Evolutionary conservation across 2,888 invertebrate genomes (phyloP).

Genomic region (Pyralis farinalis): DNA sequence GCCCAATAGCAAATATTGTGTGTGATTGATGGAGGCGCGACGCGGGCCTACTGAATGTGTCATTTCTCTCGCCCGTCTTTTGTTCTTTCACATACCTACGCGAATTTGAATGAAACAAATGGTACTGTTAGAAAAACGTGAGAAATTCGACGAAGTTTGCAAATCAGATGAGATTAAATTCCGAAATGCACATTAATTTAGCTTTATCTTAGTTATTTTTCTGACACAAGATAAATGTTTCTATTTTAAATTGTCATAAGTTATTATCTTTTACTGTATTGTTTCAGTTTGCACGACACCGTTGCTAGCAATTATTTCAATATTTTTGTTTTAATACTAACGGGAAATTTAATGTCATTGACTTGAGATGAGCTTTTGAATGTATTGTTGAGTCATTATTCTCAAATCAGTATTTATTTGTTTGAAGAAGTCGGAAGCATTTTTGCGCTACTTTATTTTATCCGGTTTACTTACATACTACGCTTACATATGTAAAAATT

Average conservation of each 20-base stretch:
- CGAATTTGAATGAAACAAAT: conserved; percentile 14
- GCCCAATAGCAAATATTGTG: conserved; percentile 74
- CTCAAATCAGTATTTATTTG: too few relatives aligned
- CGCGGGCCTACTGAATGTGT: conserved; percentile 41
- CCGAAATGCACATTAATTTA: not conserved
- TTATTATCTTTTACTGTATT: not conserved
- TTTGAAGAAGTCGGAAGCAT: too few relatives aligned
- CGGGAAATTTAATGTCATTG: not conserved
- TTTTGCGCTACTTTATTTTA: too few relatives aligned
- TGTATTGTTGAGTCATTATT: too few relatives aligned
- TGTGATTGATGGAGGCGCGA: conserved; percentile 64
- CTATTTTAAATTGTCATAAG: not conserved
- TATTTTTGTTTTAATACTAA: not conserved
- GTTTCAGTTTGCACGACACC: not conserved
- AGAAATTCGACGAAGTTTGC: conserved; percentile 2
- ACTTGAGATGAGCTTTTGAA: not conserved
- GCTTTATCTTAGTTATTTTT: not conserved
- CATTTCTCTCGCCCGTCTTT: conserved; percentile 42
- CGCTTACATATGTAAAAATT: too few relatives aligned
- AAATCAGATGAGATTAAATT: conserved; percentile 10
- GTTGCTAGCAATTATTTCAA: not conserved
- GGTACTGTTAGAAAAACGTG: conserved; percentile 11
- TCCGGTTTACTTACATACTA: too few relatives aligned
- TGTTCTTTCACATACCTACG: conserved; percentile 36
- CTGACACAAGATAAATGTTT: not conserved